Conservation (phyloP, 2,113 vertebrate species). For the Nesogale talazaci region DNA sequence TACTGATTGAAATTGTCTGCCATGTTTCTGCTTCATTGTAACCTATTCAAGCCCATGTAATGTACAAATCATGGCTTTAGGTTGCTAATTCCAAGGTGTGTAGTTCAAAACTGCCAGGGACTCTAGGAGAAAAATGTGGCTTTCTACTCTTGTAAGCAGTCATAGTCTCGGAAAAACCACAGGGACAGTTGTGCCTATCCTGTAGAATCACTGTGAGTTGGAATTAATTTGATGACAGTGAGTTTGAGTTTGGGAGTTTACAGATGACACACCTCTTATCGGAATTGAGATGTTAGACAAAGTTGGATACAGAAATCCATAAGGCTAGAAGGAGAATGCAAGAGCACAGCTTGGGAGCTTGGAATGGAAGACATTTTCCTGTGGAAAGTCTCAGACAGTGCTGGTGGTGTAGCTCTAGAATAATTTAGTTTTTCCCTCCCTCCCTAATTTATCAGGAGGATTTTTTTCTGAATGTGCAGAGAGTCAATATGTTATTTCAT, state of each 20-base stretch:
- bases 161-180: too few relatives aligned
- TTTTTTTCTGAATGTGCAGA: background rate
- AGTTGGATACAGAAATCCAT: background rate
- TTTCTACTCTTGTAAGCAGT: too few relatives aligned
- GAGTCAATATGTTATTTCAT: background rate
- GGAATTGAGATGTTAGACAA: conserved; percentile 3
- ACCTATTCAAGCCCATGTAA: background rate
- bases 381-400: background rate
- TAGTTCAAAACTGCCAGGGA: too few relatives aligned
- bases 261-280: background rate
- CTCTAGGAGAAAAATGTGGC: too few relatives aligned
- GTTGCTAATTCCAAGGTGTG: too few relatives aligned
- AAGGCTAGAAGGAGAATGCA: background rate
- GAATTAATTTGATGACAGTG: too few relatives aligned
- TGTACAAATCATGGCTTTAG: background rate
- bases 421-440: background rate
- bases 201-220: too few relatives aligned
- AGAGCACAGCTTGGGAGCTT: background rate
- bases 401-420: background rate
- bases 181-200: too few relatives aligned
- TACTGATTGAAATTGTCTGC: background rate
- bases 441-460: background rate
- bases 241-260: too few relatives aligned
- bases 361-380: background rate
- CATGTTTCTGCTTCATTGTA: conserved; percentile 1